Percentiles rank a stretch among this genome's conserved stretches.
phyloP scores from a whole-genome alignment of 1,140 invertebrate genomes.

The Meteorus sp. region DNA sequence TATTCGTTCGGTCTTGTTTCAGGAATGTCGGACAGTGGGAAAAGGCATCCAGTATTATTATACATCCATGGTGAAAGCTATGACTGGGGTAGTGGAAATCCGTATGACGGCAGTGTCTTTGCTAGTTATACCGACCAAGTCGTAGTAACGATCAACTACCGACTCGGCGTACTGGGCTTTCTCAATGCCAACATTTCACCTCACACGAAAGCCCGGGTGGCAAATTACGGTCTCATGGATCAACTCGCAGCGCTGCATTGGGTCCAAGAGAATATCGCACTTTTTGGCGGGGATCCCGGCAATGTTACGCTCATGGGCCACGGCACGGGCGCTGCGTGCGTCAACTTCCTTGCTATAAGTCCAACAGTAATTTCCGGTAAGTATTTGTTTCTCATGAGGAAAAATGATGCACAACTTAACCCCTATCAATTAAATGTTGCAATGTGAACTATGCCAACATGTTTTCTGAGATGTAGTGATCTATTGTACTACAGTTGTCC shows the following conservation, averaged over 20 bases:
- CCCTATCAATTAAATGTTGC: too few relatives aligned
- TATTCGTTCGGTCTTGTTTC: conserved; percentile 28
- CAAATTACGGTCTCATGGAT: conserved; percentile 94
- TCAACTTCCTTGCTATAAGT: conserved; percentile 93
- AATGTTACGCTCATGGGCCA: conserved; percentile 96
- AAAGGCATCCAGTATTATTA: conserved; percentile 82
- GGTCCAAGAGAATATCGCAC: conserved; percentile 91
- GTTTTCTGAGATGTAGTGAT: too few relatives aligned
- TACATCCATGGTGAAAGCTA: conserved; percentile 95
- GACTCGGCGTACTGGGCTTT: conserved; percentile 91
- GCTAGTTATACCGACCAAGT: conserved; percentile 89
- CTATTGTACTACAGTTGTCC: too few relatives aligned
- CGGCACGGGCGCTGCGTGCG: conserved; percentile 92
- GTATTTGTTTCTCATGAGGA: conserved; percentile 13
- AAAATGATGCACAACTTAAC: too few relatives aligned
- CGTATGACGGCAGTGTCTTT: conserved; percentile 91
- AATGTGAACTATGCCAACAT: too few relatives aligned
- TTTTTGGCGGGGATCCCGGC: conserved; percentile 88
- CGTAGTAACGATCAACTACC: conserved; percentile 95
- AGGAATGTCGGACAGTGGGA: conserved; percentile 57
- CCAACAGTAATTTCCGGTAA: conserved; percentile 86
- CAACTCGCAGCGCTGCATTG: conserved; percentile 91
- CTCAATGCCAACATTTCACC: conserved; percentile 82
- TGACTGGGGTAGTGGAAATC: conserved; percentile 92
- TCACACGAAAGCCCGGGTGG: conserved; percentile 76